A percentile compares a stretch with the other conserved stretches of the same genome.
Evolutionary conservation across 2,113 vertebrate genomes (phyloP).

Genomic region (Hystrix brachyura): DNA sequence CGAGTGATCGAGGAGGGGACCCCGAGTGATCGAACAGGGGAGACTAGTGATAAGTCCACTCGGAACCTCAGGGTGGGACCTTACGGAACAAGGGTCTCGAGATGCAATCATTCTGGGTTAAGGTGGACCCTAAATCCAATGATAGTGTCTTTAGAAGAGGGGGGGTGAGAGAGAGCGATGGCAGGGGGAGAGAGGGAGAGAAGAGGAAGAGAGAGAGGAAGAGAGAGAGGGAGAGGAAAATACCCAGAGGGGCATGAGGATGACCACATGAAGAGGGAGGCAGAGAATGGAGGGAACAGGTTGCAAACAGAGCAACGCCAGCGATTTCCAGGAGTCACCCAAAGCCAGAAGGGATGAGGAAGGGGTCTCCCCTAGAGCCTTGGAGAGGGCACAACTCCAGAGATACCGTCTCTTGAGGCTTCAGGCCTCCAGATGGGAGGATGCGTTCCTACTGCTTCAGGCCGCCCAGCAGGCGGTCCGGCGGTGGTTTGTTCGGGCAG

Average conservation of each 20-base stretch:
- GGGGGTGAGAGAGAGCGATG: not conserved
- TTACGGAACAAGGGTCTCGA: not conserved
- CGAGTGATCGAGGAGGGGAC: not conserved
- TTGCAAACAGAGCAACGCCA: not conserved
- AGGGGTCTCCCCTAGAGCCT: not conserved
- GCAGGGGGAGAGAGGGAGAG: not conserved
- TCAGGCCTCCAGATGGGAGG: not conserved
- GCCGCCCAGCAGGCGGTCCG: no score
- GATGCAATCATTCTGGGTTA: not conserved
- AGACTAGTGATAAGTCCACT: not conserved
- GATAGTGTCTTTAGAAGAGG: not conserved
- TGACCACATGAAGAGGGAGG: not conserved
- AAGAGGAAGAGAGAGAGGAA: not conserved
- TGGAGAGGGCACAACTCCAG: rapidly evolving
- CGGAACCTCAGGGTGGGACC: not conserved
- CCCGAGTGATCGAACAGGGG: not conserved
- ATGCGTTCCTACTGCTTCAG: not conserved
- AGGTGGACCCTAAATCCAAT: not conserved
- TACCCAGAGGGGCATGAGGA: not conserved
- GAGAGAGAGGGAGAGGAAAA: not conserved
- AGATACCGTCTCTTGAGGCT: not conserved
- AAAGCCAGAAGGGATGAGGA: not conserved
- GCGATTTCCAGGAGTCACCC: not conserved
- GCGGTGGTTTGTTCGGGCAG: not conserved
- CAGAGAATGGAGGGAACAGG: not conserved